Evolutionary conservation across 2,888 invertebrate species (phyloP), one percentile per base, ranked within the genome.

Genomic region (Himalopsyche kuldschensis): DNA sequence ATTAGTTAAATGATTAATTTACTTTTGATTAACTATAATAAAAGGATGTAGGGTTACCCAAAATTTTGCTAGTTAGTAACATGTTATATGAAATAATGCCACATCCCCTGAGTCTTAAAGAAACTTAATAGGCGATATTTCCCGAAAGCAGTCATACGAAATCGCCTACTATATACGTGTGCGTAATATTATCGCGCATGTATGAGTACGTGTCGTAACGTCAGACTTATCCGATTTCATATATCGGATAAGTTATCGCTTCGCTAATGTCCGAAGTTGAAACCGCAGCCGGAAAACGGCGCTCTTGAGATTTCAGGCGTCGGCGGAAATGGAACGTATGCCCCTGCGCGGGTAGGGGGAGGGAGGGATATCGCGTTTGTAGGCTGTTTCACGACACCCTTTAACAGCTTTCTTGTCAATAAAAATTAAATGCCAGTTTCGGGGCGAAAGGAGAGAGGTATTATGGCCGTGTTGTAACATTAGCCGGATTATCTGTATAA

Each of bases 211-310:
- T 55, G 55, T 20, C 55, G 55, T 20, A 5, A 55, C 20, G 55
- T 55, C 20, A 55, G 55, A 55, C 55, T 55, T 55, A 55, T 55
- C 55, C 55, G 55, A 55, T 55, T 55, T 55, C 55, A 55, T 55
- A 55, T 55, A 55, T 20, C 55, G 55, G 55, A 55, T 55, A 55
- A 55, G 55, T 55, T 55, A 55, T 55, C 55, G 55, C 55, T n/a
- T n/a, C 55, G 77, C 77, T 77, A 77, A 77, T 77, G 77, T 77
- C 35, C 31, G 35, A 77, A 77, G 77, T 77, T 77, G 77, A 35
- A 35, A 77, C 35, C 77, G 55, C 55, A 55, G 20, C 55, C 55
- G 55, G 55, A 55, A 55, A 55, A 55, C 55, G 55, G 55, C 55
- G 55, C 55, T 55, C 55, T 55, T 55, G 55, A 55, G 55, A 55